Conservation (phyloP, 2,888 invertebrate genomes). For the Limenitis arthemis region DNA sequence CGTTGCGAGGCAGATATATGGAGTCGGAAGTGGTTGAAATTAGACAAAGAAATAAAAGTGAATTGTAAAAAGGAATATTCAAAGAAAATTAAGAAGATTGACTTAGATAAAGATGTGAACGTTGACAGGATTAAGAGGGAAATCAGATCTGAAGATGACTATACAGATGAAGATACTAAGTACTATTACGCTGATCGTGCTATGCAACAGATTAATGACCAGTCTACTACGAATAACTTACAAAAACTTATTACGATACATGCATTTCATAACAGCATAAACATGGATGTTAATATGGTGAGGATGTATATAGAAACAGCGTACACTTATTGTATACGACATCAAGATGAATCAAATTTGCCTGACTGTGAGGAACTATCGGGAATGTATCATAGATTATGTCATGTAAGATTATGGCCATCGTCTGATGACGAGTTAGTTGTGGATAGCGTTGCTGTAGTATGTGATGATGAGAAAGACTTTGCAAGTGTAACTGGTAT, state of each 20-base stretch:
- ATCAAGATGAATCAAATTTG: conserved; percentile 33
- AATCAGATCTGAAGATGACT: conserved; percentile 34
- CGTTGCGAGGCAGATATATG: conserved; percentile 29
- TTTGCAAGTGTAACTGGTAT: conserved; percentile 44
- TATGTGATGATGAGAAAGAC: conserved; percentile 46
- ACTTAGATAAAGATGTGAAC: conserved; percentile 8
- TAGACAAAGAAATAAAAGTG: conserved; percentile 25
- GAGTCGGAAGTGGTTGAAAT: conserved; percentile 22
- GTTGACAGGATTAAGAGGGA: conserved; percentile 33
- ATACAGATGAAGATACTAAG: conserved; percentile 45
- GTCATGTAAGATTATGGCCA: conserved; percentile 48
- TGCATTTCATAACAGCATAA: conserved; percentile 34
- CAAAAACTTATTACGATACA: conserved; percentile 48
- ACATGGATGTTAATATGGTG: conserved; percentile 40
- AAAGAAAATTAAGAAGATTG: conserved; percentile 8
- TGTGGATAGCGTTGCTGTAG: conserved; percentile 36
- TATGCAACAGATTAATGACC: conserved; percentile 39
- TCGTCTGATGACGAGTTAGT: conserved; percentile 47
- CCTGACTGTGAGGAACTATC: conserved; percentile 47
- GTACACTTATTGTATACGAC: conserved; percentile 45
- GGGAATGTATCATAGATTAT: conserved; percentile 42
- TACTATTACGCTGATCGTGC: conserved; percentile 49
- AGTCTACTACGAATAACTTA: conserved; percentile 40
- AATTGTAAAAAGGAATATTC: conserved; percentile 22
- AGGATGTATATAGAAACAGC: conserved; percentile 53